A percentile compares a stretch with the other conserved stretches of the same genome.
phyloP scores from a whole-genome alignment of 2,797 vertebrate genomes.

The Ceyx erithaca region DNA sequence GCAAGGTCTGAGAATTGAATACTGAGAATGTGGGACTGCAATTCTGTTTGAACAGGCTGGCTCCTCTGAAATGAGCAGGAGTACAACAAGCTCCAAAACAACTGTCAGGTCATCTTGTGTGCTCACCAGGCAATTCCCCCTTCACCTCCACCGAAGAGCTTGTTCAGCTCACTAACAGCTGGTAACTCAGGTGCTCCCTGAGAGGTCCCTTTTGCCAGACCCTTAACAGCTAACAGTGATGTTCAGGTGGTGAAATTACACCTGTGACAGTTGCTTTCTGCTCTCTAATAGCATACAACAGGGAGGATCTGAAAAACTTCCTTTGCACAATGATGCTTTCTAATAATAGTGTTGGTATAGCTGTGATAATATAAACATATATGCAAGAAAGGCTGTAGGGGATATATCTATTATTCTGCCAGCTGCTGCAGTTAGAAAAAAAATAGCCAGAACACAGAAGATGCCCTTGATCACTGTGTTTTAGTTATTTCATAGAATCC shows the following conservation, averaged over 20 bases:
- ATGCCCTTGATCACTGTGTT: accelerated
- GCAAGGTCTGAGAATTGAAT: too few species aligned
- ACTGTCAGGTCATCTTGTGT: accelerated
- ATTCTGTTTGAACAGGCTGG: neutral
- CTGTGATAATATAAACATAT: neutral
- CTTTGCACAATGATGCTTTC: neutral
- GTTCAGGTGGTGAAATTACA: neutral
- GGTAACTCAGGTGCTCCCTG: neutral
- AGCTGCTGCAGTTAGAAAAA: neutral
- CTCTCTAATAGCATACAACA: neutral
- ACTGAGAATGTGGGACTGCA: neutral
- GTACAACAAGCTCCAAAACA: accelerated
- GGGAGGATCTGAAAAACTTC: neutral
- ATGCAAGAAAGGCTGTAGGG: neutral
- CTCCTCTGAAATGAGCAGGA: neutral
- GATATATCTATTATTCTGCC: neutral
- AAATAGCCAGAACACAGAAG: neutral
- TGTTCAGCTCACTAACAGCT: accelerated
- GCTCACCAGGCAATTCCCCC: neutral
- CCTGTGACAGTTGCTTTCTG: neutral
- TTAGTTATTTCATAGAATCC: neutral
- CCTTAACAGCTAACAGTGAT: neutral
- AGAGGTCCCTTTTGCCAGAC: neutral
- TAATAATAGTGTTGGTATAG: neutral
- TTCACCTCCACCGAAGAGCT: neutral